A percentile compares a stretch with the other conserved stretches of the same genome.
phyloP scores from a whole-genome alignment of 2,113 vertebrate species.

The Melanerpes aurifrons region DNA sequence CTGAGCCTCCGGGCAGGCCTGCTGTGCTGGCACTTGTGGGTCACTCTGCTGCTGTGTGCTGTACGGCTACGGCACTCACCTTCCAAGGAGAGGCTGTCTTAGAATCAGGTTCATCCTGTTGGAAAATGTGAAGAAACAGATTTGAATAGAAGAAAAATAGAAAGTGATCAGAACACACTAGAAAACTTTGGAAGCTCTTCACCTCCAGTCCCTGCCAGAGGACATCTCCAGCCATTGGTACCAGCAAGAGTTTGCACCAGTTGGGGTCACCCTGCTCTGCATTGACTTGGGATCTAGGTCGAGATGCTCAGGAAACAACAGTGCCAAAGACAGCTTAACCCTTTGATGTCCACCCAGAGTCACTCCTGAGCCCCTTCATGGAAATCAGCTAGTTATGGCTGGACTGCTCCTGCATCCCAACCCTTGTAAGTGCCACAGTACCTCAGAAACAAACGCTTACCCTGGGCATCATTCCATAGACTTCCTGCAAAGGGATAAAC shows the following conservation, averaged over 20 bases:
- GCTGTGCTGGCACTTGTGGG: not conserved
- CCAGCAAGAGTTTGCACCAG: not conserved
- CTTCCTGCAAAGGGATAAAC: constrained; percentile 76
- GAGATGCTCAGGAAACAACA: not conserved
- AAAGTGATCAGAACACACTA: not conserved
- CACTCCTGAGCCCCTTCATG: not conserved
- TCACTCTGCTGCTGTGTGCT: not conserved
- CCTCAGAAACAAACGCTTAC: constrained; percentile 68
- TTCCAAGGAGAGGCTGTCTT: constrained; percentile 97
- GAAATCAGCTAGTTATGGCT: not conserved
- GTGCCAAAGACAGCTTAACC: not conserved
- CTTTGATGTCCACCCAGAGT: not conserved
- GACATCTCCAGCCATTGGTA: not conserved
- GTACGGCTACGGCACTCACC: constrained; percentile 75
- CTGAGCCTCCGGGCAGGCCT: not conserved
- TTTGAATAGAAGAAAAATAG: not conserved
- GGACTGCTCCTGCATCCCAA: not conserved
- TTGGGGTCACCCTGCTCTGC: not conserved
- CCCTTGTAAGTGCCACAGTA: not conserved
- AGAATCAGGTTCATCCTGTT: constrained; percentile 91
- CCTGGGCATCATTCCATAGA: constrained; percentile 82
- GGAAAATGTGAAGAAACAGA: constrained; percentile 24
- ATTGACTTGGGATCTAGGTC: not conserved
- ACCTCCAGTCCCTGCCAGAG: not conserved
- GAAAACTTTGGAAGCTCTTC: not conserved